These are phyloP conservation scores for Passer domesticus DNA, from an alignment of 2,113 vertebrate genomes.

Conservation along the genomic window DNA sequence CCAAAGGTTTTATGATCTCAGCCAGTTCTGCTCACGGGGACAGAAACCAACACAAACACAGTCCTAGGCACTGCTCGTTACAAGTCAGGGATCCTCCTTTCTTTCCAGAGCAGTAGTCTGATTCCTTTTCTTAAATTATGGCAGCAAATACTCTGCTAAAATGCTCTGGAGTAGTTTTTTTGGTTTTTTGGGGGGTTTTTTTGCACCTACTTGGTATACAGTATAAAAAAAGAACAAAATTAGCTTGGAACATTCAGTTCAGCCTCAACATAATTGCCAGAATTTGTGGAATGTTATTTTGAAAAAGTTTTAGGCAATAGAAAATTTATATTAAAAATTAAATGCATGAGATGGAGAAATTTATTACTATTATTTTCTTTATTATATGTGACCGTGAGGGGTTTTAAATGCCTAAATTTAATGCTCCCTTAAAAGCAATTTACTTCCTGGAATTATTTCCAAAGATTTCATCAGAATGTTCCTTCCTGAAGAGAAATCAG, in stretches of 20 bases:
- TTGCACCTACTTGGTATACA: background rate
- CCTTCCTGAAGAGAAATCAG: background rate
- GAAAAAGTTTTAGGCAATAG: background rate
- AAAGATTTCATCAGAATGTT: background rate
- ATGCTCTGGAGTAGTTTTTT: background rate
- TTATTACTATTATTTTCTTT: background rate
- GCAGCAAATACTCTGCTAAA: background rate
- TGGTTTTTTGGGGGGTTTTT: no score
- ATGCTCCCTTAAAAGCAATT: background rate
- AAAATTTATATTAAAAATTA: background rate
- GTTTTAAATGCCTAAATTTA: background rate
- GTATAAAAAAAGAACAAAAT: background rate
- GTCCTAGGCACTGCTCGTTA: accelerated
- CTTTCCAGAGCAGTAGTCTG: background rate
- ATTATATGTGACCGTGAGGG: background rate
- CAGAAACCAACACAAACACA: background rate
- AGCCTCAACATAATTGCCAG: background rate
- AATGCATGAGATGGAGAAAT: background rate
- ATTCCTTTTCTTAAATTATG: background rate
- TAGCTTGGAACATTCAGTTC: background rate
- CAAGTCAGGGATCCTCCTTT: background rate
- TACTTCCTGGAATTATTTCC: background rate
- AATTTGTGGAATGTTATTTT: background rate
- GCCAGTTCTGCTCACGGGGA: background rate
- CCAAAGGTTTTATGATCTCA: background rate